A percentile compares a stretch with the other conserved stretches of the same genome.
Evolutionary conservation across 2,797 vertebrate genomes (phyloP).

Genomic region (Notolabrus celidotus): DNA sequence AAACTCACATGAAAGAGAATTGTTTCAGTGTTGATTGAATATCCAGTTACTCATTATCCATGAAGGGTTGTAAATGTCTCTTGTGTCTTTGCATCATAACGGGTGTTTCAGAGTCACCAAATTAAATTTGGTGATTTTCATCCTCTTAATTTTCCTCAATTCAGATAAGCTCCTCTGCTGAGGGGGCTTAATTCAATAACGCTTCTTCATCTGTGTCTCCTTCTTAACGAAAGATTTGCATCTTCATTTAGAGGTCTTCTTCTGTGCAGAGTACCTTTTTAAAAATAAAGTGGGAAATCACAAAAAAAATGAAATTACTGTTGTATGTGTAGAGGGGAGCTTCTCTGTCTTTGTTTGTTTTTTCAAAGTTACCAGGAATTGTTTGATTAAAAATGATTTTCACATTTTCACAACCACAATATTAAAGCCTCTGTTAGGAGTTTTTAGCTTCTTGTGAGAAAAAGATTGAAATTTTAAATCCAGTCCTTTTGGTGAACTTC

Average conservation of each 20-base stretch:
- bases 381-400: neutral
- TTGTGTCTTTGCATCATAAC: neutral
- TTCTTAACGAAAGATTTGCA: constrained; percentile 54
- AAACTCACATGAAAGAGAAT: constrained; percentile 16
- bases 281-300: constrained; percentile 76
- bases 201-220: constrained; percentile 33
- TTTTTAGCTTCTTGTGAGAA: too few relatives aligned
- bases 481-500: too few relatives aligned
- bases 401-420: neutral
- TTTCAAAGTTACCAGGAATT: constrained; percentile 18
- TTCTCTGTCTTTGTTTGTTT: constrained; percentile 47
- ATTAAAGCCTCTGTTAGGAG: too few relatives aligned
- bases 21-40: constrained; percentile 18
- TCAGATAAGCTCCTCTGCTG: constrained; percentile 73
- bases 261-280: constrained; percentile 61
- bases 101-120: neutral
- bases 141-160: constrained; percentile 9
- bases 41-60: constrained; percentile 2
- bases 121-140: constrained; percentile 6
- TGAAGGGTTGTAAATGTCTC: constrained; percentile 2
- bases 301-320: constrained; percentile 59
- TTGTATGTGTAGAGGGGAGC: constrained; percentile 70
- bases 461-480: too few relatives aligned
- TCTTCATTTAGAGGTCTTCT: constrained; percentile 55
- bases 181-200: constrained; percentile 32